Base-by-base conservation (phyloP, 2,888 invertebrate species). In the Thecophora atra region DNA sequence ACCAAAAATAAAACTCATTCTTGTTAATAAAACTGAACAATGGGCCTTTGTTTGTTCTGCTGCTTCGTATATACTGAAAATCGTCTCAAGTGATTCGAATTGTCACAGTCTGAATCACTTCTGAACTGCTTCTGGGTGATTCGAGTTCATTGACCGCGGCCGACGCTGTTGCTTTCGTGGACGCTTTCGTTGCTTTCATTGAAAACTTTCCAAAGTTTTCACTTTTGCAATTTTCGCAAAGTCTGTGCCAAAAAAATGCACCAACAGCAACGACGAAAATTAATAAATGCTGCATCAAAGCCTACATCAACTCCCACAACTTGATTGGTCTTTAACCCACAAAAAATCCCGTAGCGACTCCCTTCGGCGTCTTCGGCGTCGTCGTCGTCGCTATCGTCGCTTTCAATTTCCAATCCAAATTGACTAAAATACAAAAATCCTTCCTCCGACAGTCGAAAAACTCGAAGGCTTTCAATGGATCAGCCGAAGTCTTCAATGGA, bases 141-240 rank as follows among this genome's bases (percentile, higher is more conserved):
- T 7, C 21, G 56, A 13, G 19, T 11, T 24, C 56, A 21, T 56
- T 56, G 13, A 56, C 56, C 56, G 26, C 24, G 24, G 60, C 60
- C n/a, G n/a, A n/a, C n/a, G n/a, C n/a, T n/a, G n/a, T n/a, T 63
- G 62, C 62, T 6, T 63, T 63, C 37, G n/a, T 30, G n/a, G n/a
- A n/a, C n/a, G n/a, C n/a, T 60, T 24, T 60, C n/a, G 24, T 1
- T n/a, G 26, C 60, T 60, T 60, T 60, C n/a, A 37, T 44, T n/a
- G 28, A 7, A 47, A 66, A 66, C 52, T 52, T 52, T 66, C 52
- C 47, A 17, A 30, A 52, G 66, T 66, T 66, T 66, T 66, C 66
- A 66, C 66, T 66, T 65, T 66, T 66, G 6, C 28, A 30, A 52
- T 65, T 15, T 52, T 52, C 19, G 52, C 52, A 13, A 8, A 24